Evolutionary conservation across 2,797 vertebrate species (phyloP), one percentile per base, ranked within the genome.

Genomic region (Tapera naevia): DNA sequence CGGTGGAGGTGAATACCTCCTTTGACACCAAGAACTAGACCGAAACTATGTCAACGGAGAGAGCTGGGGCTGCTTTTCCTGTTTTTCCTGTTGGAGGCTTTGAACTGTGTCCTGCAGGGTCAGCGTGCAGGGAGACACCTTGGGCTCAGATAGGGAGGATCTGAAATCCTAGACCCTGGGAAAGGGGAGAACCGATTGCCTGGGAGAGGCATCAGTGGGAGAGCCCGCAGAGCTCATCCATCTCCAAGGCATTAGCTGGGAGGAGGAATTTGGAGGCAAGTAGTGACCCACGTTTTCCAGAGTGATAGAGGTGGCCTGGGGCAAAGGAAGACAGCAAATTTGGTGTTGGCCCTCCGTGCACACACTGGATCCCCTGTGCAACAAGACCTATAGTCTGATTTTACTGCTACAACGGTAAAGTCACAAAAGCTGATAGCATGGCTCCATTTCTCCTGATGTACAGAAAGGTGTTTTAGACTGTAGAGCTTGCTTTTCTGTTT

Each of bases 61-160:
- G 86, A 93, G 92, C 80, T 3, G 4, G 84, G 80, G 71, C 2
- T 3, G 93, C 94, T 97, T 97, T 97, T 97, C 97, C 97, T 97
- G 97, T 97, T 97, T 96, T 97, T 97, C 97, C 95, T 97, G 95
- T 91, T 95, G 76, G 87, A 97, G 83, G 89, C 95, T 96, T 93
- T 97, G 97, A 97, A 96, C 96, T 95, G 94, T 91, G 92, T 97
- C 96, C 97, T 96, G 93, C 94, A 91, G 94, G 97, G 97, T 97
- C 97, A 96, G 78, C 0, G 22, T 72, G 37, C 0, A 4, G 53
- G 90, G 95, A 95, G 95, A 95, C 90, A 95, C 94, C 96, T 95
- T 11, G 13, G 92, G 91, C 79, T 92, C 15, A 7, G 83, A 17
- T 67, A 88, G 90, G 91, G 87, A 92, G 93, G 89, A 85, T 90